These are phyloP conservation scores for Corythornis madagascariensis DNA, from an alignment of 2,113 vertebrate species.

Conservation along the genomic window DNA sequence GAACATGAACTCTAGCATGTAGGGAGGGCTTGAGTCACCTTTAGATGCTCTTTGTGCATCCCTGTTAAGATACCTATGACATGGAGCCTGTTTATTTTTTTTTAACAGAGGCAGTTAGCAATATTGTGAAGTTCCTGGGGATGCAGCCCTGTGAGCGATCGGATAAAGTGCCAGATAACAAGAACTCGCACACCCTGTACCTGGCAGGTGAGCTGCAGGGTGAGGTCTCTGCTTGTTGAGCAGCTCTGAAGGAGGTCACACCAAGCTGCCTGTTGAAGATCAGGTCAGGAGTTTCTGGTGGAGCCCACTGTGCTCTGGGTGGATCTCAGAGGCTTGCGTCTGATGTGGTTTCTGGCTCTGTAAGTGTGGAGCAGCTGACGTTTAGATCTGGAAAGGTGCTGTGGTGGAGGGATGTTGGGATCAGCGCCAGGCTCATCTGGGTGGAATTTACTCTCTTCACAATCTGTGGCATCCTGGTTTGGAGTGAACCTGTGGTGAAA, in stretches of 20 bases:
- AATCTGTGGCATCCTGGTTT: not conserved
- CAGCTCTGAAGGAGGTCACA: not conserved
- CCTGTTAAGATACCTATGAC: not conserved
- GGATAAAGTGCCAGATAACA: conserved; percentile 83
- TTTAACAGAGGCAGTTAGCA: conserved; percentile 80
- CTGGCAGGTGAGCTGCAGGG: conserved; percentile 75
- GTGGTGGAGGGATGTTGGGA: not conserved
- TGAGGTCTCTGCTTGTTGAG: not conserved
- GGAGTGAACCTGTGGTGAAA: not conserved
- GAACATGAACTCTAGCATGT: fast-evolving
- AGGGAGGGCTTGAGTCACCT: not conserved
- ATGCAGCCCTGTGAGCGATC: conserved; percentile 86
- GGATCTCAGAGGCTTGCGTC: not conserved
- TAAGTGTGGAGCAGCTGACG: not conserved
- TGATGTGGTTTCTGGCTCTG: not conserved
- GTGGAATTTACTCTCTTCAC: not conserved
- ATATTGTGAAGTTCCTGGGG: conserved; percentile 83
- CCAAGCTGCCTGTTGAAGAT: not conserved
- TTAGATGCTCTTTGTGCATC: not conserved
- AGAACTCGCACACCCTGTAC: conserved; percentile 80
- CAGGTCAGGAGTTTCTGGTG: not conserved
- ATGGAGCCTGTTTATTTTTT: not conserved
- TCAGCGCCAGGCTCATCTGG: not conserved
- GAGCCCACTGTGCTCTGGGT: fast-evolving
- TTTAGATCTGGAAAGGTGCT: not conserved